Base-by-base conservation (phyloP, 2,797 vertebrate genomes). In the Coranthus polyacanthus region DNA sequence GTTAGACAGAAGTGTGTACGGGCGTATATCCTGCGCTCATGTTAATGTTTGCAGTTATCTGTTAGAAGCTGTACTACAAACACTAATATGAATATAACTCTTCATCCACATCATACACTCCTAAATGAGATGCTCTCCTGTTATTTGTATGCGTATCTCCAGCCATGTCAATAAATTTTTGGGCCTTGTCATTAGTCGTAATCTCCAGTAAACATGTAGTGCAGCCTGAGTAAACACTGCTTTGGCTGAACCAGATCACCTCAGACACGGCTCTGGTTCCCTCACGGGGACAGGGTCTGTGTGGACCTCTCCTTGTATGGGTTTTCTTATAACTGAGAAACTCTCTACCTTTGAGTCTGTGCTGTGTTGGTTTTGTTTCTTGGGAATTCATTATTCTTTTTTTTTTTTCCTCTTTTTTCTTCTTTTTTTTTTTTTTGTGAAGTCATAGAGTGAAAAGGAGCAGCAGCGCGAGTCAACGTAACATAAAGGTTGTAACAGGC, bases 211-310 rank as follows among this genome's bases (percentile, higher is more conserved):
- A 92, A 90, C 81, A 86, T 71, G 68, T 66, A n/a, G 63, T 53
- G 63, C 79, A 78, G 77, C 50, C 57, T 70, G 72, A 75, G 78
- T 83, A 92, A 92, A 92, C 86, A 91, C 56, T 66, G 63, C 55
- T 55, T 68, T 72, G 84, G 86, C 78, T 78, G 71, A 70, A 86
- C 70, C 70, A 79, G 65, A 74, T 80, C 70, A 81, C 68, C 84
- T 78, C 72, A 43, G 46, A 79, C 72, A 65, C 43, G 61, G 52
- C 42, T 63, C 57, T 61, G 43, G 44, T 72, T 81, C 59, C 43
- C 49, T 75, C 52, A 43, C 32, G 63, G 67, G 72, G 62, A 66
- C 34, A 2, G 11, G 9, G 56, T 72, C 72, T 65, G 21, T 7
- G 7, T 65, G 59, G 38, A 29, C 16, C 39, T 78, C 58, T 79